phyloP scores from a whole-genome alignment of 92 coral and sea anemone genomes.

The Zoanthus sansibaricus region DNA sequence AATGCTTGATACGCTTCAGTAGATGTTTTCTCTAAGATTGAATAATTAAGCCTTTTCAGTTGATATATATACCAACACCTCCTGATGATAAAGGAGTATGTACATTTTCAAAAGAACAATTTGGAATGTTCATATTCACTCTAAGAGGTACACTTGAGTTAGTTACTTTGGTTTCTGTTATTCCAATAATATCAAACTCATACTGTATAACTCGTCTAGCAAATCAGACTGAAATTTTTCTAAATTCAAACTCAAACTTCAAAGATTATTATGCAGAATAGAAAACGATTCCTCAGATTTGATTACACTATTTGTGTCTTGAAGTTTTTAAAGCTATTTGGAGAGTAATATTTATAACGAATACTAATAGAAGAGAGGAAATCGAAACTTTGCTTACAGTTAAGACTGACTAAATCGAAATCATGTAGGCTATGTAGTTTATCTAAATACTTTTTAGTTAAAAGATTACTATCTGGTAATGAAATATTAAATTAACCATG shows the following conservation, averaged over 20 bases:
- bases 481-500: conserved; percentile 14
- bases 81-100: conserved; percentile 56
- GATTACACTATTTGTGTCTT: conserved; percentile 1
- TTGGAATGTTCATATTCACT: conserved; percentile 45
- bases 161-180: conserved; percentile 38
- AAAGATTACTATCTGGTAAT: neutral
- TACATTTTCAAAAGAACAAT: conserved; percentile 55
- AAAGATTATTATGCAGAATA: conserved; percentile 26
- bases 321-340: conserved; percentile 1
- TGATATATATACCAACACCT: conserved; percentile 12
- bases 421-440: conserved; percentile 24
- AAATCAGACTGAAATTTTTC: conserved; percentile 28
- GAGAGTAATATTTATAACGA: conserved; percentile 7
- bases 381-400: conserved; percentile 1
- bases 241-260: conserved; percentile 26
- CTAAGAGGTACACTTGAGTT: neutral
- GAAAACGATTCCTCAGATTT: conserved; percentile 8
- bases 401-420: conserved; percentile 1
- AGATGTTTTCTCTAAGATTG: too few species aligned
- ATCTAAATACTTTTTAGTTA: conserved; percentile 12
- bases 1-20: too few species aligned
- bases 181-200: conserved; percentile 47
- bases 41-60: neutral
- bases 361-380: neutral
- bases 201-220: conserved; percentile 22